Evolutionary conservation across 2,888 invertebrate genomes (phyloP).

Genomic region (Cephus spinipes): DNA sequence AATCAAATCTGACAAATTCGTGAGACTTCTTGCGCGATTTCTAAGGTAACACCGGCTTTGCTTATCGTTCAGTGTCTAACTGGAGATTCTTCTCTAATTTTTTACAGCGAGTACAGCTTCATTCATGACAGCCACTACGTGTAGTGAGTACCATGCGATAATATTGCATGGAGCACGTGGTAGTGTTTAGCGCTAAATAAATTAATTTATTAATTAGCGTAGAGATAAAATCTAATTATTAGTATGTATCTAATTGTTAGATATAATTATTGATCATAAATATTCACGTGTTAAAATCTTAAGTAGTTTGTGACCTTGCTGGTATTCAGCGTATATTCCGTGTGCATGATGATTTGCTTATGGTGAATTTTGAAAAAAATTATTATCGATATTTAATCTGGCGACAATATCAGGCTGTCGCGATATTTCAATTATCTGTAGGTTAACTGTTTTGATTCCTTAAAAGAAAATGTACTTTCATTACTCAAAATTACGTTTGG

Average conservation of each 20-base stretch:
- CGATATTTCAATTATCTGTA: constrained; percentile 16
- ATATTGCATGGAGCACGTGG: constrained; percentile 17
- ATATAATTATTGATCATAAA: not conserved
- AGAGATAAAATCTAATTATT: not conserved
- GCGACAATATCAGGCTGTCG: not conserved
- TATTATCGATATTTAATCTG: not conserved
- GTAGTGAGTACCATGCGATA: constrained; percentile 62
- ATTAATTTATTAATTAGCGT: not conserved
- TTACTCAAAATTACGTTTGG: not conserved
- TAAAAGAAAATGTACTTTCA: constrained; percentile 1
- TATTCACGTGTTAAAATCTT: not conserved
- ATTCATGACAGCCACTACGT: constrained; percentile 66
- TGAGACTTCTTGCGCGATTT: constrained; percentile 40
- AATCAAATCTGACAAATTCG: constrained; percentile 22
- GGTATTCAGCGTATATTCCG: not conserved
- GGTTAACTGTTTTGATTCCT: not conserved
- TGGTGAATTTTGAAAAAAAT: not conserved
- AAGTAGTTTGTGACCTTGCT: not conserved
- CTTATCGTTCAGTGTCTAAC: constrained; percentile 13
- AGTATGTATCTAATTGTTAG: not conserved
- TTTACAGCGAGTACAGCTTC: constrained; percentile 65
- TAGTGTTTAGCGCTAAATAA: not conserved
- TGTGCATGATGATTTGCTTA: not conserved
- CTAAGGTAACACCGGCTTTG: constrained; percentile 36
- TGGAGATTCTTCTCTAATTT: constrained; percentile 21